Conservation (phyloP, 2,888 invertebrate species). For the Phengaris arion region DNA sequence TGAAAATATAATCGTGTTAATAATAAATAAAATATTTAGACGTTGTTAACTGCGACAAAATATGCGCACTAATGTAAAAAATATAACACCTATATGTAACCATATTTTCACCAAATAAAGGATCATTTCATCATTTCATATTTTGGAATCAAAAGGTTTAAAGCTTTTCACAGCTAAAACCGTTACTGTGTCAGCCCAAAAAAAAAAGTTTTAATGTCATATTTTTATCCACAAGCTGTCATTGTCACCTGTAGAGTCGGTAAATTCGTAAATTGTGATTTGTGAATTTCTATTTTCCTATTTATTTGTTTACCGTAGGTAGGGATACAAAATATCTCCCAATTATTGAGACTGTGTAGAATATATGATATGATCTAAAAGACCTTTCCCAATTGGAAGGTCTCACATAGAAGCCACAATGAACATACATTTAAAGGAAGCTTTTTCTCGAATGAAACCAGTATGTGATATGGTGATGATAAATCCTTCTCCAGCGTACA, state of each 20-base stretch:
- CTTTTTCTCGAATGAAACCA: conserved; percentile 71
- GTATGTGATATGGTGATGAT: conserved; percentile 75
- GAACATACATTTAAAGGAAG: conserved; percentile 59
- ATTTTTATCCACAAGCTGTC: not conserved
- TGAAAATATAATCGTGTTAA: too few relatives aligned
- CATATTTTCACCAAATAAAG: too few relatives aligned
- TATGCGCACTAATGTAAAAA: too few relatives aligned
- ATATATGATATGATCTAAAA: not conserved
- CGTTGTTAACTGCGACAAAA: too few relatives aligned
- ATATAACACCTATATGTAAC: too few relatives aligned
- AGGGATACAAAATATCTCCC: not conserved
- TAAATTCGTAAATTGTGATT: not conserved
- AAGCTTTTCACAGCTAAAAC: too few relatives aligned
- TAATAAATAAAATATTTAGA: too few relatives aligned
- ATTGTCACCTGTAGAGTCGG: conserved; percentile 17
- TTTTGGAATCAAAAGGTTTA: too few relatives aligned
- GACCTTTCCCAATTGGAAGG: not conserved
- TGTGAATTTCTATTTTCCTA: not conserved
- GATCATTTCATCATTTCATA: too few relatives aligned
- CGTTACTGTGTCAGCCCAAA: too few relatives aligned
- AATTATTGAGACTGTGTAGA: not conserved
- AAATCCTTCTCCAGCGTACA: conserved; percentile 62
- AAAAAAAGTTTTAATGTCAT: too few relatives aligned
- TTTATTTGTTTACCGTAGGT: not conserved
- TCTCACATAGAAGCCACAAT: conserved; percentile 41